These are phyloP conservation scores for Dendrocincla tyrannina DNA, from an alignment of 2,797 vertebrate genomes.

Conservation along the genomic window DNA sequence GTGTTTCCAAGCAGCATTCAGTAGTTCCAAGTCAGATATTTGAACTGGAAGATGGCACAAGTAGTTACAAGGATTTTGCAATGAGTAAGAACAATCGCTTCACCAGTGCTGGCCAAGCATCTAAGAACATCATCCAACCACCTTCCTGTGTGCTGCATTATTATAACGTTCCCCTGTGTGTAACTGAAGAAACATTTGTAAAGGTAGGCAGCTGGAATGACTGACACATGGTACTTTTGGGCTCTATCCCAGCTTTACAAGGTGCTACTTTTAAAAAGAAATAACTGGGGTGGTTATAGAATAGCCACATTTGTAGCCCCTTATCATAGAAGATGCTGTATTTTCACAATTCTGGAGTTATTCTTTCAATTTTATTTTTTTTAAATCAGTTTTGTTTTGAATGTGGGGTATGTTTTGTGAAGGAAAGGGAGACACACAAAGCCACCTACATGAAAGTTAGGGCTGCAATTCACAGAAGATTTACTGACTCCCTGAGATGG, in stretches of 20 bases:
- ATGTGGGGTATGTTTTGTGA: background rate
- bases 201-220: constrained; percentile 75
- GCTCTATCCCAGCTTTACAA: background rate
- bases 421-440: background rate
- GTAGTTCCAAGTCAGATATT: constrained; percentile 98
- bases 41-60: constrained; percentile 92
- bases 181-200: constrained; percentile 90
- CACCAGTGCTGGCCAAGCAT: constrained; percentile 95
- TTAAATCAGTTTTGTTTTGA: background rate
- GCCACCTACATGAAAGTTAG: background rate
- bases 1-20: constrained; percentile 95
- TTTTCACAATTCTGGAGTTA: background rate
- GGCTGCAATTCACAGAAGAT: background rate
- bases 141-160: constrained; percentile 96
- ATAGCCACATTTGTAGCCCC: background rate
- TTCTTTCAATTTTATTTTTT: background rate
- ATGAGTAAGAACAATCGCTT: constrained; percentile 99
- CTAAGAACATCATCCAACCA: constrained; percentile 97
- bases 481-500: background rate
- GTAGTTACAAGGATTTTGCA: constrained; percentile 97
- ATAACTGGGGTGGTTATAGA: background rate
- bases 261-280: background rate
- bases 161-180: constrained; percentile 92
- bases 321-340: background rate
- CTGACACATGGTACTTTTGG: background rate